Base-by-base conservation (phyloP, 2,888 invertebrate species). In the Sarcophaga subvicina region DNA sequence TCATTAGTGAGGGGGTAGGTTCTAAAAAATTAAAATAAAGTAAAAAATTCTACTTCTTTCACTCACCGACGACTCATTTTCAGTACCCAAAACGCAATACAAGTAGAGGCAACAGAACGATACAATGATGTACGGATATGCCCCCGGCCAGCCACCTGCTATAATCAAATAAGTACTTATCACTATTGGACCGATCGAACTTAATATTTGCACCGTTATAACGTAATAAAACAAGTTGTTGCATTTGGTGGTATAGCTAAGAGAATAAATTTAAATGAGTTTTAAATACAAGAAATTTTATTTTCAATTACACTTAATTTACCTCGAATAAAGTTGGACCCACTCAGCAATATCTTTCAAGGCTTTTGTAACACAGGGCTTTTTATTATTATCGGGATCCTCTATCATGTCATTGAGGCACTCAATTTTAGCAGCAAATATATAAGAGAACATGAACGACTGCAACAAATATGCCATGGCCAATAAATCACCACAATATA, bases 31-130 rank as follows among this genome's bases (percentile, higher is more conserved):
- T 1, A 20, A 62, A n/a, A 20, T 62, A 62, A n/a, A 22, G 3
- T 2, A 14, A 12, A 54, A 54, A 12, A 37, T 37, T 37, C 0
- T 14, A 2, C 14, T 12, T 54, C 0, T 54, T 54, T 12, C 17
- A 22, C 88, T 86, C 79, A 90, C 90, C 27, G 90, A 89, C 8
- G 76, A 88, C 62, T 91, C 89, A 3, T 89, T 86, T 27, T 89
- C 60, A 0, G 91, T 90, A 0, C 91, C 91, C 17, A 91, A 78
- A 49, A 90, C 89, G 66, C 90, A 90, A 54, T 91, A 91, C 0
- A 90, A 64, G 85, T 90, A 91, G 69, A 91, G 73, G 49, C 88
- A 86, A 2, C 82, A 75, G 37, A 90, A 70, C 0, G 85, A 45
- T 3, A 88, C 20, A 5, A 84, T 8, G 12, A 90, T 72, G 75